phyloP scores from a whole-genome alignment of 2,888 invertebrate species.

The Eledona agricola region DNA sequence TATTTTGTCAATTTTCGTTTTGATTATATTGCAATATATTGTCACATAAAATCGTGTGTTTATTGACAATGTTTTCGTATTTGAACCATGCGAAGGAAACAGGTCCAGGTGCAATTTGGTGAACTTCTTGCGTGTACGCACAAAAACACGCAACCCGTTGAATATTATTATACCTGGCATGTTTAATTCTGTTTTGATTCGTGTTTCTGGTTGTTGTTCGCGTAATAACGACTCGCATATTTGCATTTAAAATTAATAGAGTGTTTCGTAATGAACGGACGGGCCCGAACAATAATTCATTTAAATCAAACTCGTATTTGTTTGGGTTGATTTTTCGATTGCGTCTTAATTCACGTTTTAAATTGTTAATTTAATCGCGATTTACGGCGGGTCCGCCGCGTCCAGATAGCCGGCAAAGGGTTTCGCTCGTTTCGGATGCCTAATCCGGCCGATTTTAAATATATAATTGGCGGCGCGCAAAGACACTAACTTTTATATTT shows the following conservation, averaged over 20 bases:
- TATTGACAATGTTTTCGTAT: too few relatives aligned
- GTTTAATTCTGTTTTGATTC: conserved; percentile 29
- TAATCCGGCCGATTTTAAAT: conserved; percentile 30
- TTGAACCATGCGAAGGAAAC: too few relatives aligned
- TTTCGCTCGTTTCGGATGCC: conserved; percentile 7
- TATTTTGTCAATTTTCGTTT: too few relatives aligned
- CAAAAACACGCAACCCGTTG: conserved; percentile 71
- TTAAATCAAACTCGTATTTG: neutral
- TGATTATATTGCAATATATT: too few relatives aligned
- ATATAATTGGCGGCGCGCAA: conserved; percentile 28
- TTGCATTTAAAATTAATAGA: conserved; percentile 28
- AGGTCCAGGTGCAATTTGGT: too few relatives aligned
- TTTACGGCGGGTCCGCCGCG: conserved; percentile 6
- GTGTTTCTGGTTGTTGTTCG: conserved; percentile 25
- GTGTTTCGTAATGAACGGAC: conserved; percentile 20
- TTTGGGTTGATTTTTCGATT: neutral
- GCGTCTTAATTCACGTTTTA: conserved; percentile 3
- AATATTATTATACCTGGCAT: conserved; percentile 22
- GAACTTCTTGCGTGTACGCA: conserved; percentile 67
- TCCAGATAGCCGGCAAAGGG: too few relatives aligned
- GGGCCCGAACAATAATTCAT: conserved; percentile 10
- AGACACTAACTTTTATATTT: conserved; percentile 39
- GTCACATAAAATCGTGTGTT: too few relatives aligned
- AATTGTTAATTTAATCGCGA: conserved; percentile 11
- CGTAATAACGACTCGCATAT: conserved; percentile 24